Evolutionary conservation across 2,797 vertebrate genomes (phyloP), one percentile per base, ranked within the genome.

Genomic region (Galago senegalensis): DNA sequence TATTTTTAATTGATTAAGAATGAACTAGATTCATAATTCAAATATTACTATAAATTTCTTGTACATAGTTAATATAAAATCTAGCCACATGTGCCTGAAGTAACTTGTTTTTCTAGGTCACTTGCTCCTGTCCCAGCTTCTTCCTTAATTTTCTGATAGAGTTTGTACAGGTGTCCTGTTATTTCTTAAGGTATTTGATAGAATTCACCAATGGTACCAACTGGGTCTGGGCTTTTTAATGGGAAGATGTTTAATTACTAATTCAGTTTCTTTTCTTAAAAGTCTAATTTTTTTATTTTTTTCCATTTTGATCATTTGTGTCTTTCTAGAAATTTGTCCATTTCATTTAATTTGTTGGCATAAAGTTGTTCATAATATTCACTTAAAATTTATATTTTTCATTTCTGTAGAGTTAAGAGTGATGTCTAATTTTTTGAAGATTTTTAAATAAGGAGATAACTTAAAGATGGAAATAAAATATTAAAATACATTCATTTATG

Each of bases 131-230:
- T 76, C 27, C 6, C 16, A 92, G 7, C 31, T 31, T 91, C 60
- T 85, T 88, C 60, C 87, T 87, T 86, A 67, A 77, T 96, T 96
- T 96, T 82, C 67, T 91, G 67, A 37, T 87, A 87, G 46, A 81
- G 53, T 83, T 93, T 77, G 25, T 87, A 53, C 82, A 86, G 6
- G 40, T 87, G 27, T 86, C 14, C 31, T 87, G 3, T 37, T 95
- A 63, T 49, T 60, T 94, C 53, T 85, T 84, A 40, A 70, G 58
- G 14, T 81, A 75, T 31, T 65, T 79, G 25, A 69, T 73, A 72
- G 20, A 79, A 58, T 91, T 88, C 21, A 72, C 14, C 27, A 91
- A 9, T 88, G 31, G 17, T 77, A 12, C 37, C 77, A 70, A 5
- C 11, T 79, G 25, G 37, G 31, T 58, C 58, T 79, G 6, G 34